Evolutionary conservation across 2,888 invertebrate species (phyloP).

Genomic region (Calameuta filiformis): DNA sequence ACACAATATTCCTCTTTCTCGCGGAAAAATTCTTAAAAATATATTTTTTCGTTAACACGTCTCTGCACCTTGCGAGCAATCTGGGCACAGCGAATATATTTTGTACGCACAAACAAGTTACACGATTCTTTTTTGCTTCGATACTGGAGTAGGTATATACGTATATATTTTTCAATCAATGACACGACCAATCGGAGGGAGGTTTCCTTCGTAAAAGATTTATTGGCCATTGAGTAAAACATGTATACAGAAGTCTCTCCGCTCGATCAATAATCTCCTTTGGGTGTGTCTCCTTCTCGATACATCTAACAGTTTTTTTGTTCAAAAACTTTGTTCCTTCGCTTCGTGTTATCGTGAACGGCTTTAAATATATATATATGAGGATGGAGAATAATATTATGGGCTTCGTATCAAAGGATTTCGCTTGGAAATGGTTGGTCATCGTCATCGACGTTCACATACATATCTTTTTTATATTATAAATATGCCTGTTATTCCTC

Average conservation of each 20-base stretch:
- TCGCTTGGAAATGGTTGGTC: neutral
- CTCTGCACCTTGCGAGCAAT: neutral
- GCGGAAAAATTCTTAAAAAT: neutral
- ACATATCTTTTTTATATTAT: neutral
- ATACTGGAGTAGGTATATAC: neutral
- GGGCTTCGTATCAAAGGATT: neutral
- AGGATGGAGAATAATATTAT: neutral
- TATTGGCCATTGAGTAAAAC: conserved; percentile 13
- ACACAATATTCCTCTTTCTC: neutral
- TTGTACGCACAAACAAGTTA: neutral
- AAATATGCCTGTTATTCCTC: neutral
- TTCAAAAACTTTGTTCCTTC: neutral
- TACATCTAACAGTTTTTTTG: neutral
- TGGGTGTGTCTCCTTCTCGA: neutral
- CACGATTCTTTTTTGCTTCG: neutral
- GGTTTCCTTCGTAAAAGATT: conserved; percentile 16
- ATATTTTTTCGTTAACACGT: neutral
- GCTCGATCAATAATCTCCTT: neutral
- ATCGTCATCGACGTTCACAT: neutral
- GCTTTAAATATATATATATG: neutral
- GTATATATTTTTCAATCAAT: neutral
- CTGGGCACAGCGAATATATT: neutral
- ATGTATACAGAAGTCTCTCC: neutral
- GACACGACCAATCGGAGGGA: neutral
- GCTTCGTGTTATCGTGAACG: neutral